A percentile compares a stretch with the other conserved stretches of the same genome.
These are phyloP conservation scores for Cirrhinus molitorella DNA, from an alignment of 2,797 vertebrate species.

Conservation along the genomic window DNA sequence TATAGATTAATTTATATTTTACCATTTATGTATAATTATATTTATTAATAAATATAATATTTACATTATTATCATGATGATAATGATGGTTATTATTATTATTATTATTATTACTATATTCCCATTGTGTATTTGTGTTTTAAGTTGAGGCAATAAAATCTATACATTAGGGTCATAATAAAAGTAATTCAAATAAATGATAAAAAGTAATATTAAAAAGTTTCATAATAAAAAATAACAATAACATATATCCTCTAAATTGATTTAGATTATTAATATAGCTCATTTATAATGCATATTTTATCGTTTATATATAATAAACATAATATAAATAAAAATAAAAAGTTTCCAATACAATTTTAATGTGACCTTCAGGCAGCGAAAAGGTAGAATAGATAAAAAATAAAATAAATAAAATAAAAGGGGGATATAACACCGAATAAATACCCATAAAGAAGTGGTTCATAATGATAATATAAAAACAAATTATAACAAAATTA, in stretches of 20 bases:
- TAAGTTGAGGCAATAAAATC: background rate
- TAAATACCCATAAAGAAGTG: background rate
- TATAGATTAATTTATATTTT: background rate
- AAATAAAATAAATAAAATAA: background rate
- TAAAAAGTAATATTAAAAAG: background rate
- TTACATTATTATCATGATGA: background rate
- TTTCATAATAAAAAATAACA: background rate
- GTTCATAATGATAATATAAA: background rate
- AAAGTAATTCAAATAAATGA: background rate
- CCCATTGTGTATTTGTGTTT: background rate
- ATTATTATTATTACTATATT: background rate
- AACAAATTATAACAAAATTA: background rate
- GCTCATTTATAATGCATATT: no score
- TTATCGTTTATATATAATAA: no score
- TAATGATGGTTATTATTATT: background rate
- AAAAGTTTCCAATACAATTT: background rate
- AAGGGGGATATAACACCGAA: background rate
- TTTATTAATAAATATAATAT: background rate
- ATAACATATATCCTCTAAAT: no score
- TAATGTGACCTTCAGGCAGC: background rate
- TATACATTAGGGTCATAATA: background rate
- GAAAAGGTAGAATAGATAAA: background rate
- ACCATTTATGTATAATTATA: background rate
- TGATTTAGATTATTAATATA: background rate
- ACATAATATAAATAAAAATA: no score